Conservation (phyloP, 2,113 vertebrate genomes). For the Chloebia gouldiae region DNA sequence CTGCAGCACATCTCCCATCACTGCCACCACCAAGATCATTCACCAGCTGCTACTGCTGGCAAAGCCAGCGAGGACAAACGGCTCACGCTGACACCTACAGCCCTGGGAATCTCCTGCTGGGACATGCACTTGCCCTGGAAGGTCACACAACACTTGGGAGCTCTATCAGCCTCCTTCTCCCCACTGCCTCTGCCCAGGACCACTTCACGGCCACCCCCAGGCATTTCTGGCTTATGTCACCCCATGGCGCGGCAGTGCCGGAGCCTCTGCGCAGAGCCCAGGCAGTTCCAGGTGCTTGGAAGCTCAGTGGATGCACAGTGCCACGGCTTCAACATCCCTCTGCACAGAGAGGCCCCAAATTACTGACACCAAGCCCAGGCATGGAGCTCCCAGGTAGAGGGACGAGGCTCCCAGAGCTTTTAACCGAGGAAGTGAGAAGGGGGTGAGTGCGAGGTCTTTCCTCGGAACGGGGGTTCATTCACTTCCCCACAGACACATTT, state of each 20-base stretch:
- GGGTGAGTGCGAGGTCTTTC: slow-evolving; percentile 65
- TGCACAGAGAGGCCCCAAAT: not conserved
- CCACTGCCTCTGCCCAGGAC: not conserved
- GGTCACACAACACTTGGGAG: not conserved
- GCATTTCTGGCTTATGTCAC: not conserved
- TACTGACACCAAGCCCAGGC: not conserved
- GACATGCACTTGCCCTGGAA: not conserved
- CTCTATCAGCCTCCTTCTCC: not conserved
- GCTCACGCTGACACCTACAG: fast-evolving
- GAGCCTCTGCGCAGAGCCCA: not conserved
- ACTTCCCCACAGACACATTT: slow-evolving; percentile 75
- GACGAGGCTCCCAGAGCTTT: slow-evolving; percentile 36
- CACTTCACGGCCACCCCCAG: fast-evolving
- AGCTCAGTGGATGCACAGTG: not conserved
- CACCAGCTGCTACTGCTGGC: not conserved
- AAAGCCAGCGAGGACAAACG: not conserved
- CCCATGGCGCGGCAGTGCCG: fast-evolving
- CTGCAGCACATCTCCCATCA: not conserved
- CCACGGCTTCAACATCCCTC: not conserved
- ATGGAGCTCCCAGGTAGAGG: slow-evolving; percentile 44
- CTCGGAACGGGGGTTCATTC: slow-evolving; percentile 68
- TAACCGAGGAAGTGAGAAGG: slow-evolving; percentile 45
- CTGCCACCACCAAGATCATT: not conserved
- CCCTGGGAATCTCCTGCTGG: not conserved
- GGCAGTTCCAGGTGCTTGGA: slow-evolving; percentile 40